Conservation (phyloP, 2,888 invertebrate species). For the Lymantria dispar region DNA sequence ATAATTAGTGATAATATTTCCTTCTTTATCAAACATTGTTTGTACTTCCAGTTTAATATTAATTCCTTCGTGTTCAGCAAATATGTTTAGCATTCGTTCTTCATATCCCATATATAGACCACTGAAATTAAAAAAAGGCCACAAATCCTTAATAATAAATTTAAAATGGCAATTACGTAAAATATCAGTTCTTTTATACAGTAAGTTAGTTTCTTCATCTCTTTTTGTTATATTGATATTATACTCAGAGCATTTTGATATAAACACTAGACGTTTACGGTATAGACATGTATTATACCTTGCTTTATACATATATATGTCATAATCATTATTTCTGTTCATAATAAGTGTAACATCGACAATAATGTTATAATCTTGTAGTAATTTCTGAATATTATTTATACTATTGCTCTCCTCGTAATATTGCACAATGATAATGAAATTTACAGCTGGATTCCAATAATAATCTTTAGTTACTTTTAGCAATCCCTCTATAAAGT, state of each 20-base stretch:
- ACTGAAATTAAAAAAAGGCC: constrained; percentile 37
- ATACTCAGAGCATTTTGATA: constrained; percentile 17
- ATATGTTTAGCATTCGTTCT: constrained; percentile 27
- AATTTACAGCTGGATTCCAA: constrained; percentile 43
- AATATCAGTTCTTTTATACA: not conserved
- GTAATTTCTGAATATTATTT: constrained; percentile 20
- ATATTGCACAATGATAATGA: constrained; percentile 37
- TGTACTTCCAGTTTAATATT: constrained; percentile 28
- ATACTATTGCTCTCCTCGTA: constrained; percentile 14
- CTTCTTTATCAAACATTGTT: constrained; percentile 31
- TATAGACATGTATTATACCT: constrained; percentile 1
- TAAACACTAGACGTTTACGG: constrained; percentile 3
- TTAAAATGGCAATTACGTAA: constrained; percentile 25
- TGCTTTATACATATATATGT: constrained; percentile 22
- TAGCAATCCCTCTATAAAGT: constrained; percentile 29
- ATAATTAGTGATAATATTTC: constrained; percentile 16
- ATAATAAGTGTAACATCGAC: constrained; percentile 8
- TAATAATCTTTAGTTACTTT: constrained; percentile 25
- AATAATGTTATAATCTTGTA: constrained; percentile 19
- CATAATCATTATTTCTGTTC: constrained; percentile 6
- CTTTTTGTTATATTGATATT: not conserved
- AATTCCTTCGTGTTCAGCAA: constrained; percentile 27
- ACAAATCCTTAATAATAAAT: constrained; percentile 31
- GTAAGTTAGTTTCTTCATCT: not conserved
- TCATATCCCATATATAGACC: constrained; percentile 29